Percentiles rank a stretch among this genome's conserved stretches.
Evolutionary conservation across 2,888 invertebrate genomes (phyloP).

Genomic region (Sminthurinus aureus): DNA sequence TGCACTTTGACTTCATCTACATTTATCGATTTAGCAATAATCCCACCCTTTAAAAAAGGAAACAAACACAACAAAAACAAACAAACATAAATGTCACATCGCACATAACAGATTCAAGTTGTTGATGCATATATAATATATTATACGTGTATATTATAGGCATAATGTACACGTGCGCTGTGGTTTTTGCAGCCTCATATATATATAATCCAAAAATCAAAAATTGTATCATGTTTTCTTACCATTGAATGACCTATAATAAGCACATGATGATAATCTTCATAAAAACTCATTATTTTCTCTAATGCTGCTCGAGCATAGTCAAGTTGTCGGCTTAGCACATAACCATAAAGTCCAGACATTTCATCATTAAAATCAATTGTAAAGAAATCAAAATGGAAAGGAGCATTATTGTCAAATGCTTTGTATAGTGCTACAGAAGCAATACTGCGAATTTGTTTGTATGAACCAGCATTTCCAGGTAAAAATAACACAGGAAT

Average conservation of each 20-base stretch:
- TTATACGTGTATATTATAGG: too few relatives aligned
- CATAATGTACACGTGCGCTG: too few relatives aligned
- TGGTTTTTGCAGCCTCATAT: too few relatives aligned
- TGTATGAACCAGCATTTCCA: slow-evolving; percentile 93
- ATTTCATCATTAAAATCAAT: slow-evolving; percentile 90
- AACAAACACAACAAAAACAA: background rate
- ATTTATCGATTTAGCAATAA: slow-evolving; percentile 76
- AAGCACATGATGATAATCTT: slow-evolving; percentile 68
- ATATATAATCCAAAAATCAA: too few relatives aligned
- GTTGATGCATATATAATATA: too few relatives aligned
- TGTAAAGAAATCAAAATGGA: slow-evolving; percentile 91
- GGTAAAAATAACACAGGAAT: slow-evolving; percentile 94
- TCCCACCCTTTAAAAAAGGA: slow-evolving; percentile 73
- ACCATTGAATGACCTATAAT: slow-evolving; percentile 91
- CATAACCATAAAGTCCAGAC: slow-evolving; percentile 85
- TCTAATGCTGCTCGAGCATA: slow-evolving; percentile 76
- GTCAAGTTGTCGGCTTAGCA: slow-evolving; percentile 77
- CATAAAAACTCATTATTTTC: slow-evolving; percentile 79
- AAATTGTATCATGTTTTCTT: background rate
- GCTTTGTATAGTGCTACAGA: slow-evolving; percentile 90
- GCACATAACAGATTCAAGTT: too few relatives aligned
- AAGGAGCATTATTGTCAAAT: slow-evolving; percentile 71
- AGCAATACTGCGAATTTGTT: slow-evolving; percentile 90
- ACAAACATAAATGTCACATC: too few relatives aligned
- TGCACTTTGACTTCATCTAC: slow-evolving; percentile 70